phyloP scores from a whole-genome alignment of 2,888 invertebrate species.

The Tipula lateralis region DNA sequence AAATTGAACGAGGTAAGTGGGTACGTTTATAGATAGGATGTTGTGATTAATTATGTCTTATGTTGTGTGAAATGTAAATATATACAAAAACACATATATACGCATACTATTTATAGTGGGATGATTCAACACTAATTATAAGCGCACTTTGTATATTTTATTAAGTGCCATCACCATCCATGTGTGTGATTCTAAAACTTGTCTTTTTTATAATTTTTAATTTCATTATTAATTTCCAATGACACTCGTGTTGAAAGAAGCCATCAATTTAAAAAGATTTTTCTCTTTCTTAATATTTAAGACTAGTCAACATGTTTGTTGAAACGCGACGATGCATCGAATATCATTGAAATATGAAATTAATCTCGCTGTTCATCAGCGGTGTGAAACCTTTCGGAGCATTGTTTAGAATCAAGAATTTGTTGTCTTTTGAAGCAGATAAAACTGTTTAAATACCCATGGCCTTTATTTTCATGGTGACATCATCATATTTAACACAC shows the following conservation, averaged over 20 bases:
- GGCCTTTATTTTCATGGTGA: neutral
- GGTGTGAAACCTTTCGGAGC: neutral
- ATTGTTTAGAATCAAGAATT: neutral
- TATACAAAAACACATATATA: neutral
- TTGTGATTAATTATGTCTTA: neutral
- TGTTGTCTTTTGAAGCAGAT: no score
- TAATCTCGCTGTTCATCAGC: neutral
- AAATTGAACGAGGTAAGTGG: neutral
- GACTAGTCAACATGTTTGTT: neutral
- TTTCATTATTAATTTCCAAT: neutral
- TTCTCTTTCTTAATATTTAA: neutral
- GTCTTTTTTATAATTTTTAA: neutral
- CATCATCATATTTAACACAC: neutral
- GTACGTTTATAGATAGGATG: neutral
- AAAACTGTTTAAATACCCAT: neutral
- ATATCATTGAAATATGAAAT: neutral
- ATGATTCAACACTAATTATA: neutral
- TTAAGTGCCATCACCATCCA: neutral
- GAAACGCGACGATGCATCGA: neutral
- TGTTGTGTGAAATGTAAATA: neutral
- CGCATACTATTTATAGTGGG: neutral
- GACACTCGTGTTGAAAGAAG: constrained; percentile 6
- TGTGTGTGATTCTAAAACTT: neutral
- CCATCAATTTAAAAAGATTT: neutral
- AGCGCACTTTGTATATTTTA: neutral